Percentiles rank a stretch among this genome's conserved stretches.
These are phyloP conservation scores for Elysia crispata DNA, from an alignment of 2,888 invertebrate genomes.

Conservation along the genomic window DNA sequence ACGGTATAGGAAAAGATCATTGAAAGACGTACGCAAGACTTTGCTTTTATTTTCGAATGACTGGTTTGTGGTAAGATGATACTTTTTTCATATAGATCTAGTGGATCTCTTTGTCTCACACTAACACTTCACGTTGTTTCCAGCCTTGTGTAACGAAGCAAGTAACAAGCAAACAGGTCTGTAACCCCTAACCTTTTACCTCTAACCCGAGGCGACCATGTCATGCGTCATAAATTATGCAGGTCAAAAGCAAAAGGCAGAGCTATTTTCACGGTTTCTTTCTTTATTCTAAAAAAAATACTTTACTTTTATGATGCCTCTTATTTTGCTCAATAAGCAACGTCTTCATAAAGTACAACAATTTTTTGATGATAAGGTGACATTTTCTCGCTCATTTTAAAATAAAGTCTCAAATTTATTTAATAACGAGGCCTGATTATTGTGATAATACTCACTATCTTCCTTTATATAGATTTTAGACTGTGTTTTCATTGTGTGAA, in stretches of 20 bases:
- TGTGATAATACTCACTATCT: not conserved
- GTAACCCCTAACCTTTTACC: not conserved
- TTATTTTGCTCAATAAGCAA: too few species aligned
- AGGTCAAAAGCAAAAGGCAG: constrained; percentile 3
- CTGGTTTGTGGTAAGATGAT: too few species aligned
- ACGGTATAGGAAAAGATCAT: too few species aligned
- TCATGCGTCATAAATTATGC: constrained; percentile 36
- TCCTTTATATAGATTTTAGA: constrained; percentile 18
- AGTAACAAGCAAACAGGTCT: too few species aligned
- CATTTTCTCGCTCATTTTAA: not conserved
- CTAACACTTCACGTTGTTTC: too few species aligned
- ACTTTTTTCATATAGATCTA: too few species aligned
- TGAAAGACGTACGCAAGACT: too few species aligned
- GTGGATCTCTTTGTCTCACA: too few species aligned
- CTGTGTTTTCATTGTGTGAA: constrained; percentile 10
- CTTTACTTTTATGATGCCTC: too few species aligned
- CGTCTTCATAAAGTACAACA: not conserved
- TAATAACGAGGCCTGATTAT: too few species aligned
- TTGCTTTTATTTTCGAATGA: too few species aligned
- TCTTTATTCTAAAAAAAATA: not conserved
- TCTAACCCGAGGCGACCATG: constrained; percentile 1
- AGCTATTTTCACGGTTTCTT: constrained; percentile 2
- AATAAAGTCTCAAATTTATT: not conserved
- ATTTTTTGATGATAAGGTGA: not conserved
- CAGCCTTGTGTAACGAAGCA: too few species aligned